Percentiles rank a stretch among this genome's conserved stretches.
phyloP scores from a whole-genome alignment of 2,888 invertebrate genomes.

The Cheilosia urbana region DNA sequence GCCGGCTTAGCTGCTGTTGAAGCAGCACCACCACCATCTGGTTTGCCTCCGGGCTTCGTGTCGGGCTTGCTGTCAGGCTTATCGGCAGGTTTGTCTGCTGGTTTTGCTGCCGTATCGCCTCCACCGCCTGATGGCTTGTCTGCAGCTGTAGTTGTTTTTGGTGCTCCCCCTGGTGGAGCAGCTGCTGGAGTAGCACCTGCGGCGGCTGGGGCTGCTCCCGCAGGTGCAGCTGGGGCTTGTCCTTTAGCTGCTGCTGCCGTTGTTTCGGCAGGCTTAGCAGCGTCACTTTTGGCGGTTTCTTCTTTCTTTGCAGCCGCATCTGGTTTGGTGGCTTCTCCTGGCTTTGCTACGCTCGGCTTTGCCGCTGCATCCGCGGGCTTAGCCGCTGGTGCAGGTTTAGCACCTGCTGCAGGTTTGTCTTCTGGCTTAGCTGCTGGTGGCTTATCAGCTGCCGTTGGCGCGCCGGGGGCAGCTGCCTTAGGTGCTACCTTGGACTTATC shows the following conservation, averaged over 20 bases:
- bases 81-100: conserved; percentile 76
- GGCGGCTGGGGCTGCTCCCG: conserved; percentile 82
- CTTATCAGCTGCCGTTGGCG: conserved; percentile 50
- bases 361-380: conserved; percentile 78
- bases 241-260: conserved; percentile 77
- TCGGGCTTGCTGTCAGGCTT: conserved; percentile 75
- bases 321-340: conserved; percentile 79
- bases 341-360: conserved; percentile 80
- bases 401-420: conserved; percentile 50
- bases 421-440: conserved; percentile 67
- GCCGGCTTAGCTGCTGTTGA: conserved; percentile 77
- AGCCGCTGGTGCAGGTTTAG: conserved; percentile 79
- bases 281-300: conserved; percentile 78
- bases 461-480: conserved; percentile 34
- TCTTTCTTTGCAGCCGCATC: conserved; percentile 80
- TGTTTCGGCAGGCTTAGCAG: conserved; percentile 78
- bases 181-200: conserved; percentile 79
- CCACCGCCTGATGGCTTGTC: conserved; percentile 79
- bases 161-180: conserved; percentile 78
- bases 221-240: conserved; percentile 77
- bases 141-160: conserved; percentile 75
- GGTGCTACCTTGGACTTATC: conserved; percentile 66
- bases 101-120: conserved; percentile 72
- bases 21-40: conserved; percentile 38
- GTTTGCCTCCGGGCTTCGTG: conserved; percentile 73